These are phyloP conservation scores for Microtus montanus DNA, from an alignment of 2,113 vertebrate species.

Conservation along the genomic window DNA sequence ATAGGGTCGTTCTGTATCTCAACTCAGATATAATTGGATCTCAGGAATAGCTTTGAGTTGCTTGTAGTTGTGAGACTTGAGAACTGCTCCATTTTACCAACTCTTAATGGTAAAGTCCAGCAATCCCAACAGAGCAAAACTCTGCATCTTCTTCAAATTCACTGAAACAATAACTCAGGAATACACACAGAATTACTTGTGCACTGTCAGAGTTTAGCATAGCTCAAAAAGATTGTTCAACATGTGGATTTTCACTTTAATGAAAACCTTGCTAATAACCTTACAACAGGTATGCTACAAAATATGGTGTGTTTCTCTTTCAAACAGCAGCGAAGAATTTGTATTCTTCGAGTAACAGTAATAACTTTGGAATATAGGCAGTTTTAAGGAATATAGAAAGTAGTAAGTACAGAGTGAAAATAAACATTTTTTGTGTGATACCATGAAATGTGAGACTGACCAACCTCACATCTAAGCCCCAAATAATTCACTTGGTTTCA, in stretches of 20 bases:
- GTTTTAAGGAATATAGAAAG: slow-evolving; percentile 10
- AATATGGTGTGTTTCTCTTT: neutral
- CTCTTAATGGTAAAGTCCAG: slow-evolving; percentile 42
- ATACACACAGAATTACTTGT: neutral
- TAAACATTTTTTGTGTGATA: slow-evolving; percentile 23
- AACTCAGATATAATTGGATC: slow-evolving; percentile 36
- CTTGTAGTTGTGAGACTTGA: slow-evolving; percentile 42
- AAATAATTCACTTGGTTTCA: slow-evolving; percentile 52
- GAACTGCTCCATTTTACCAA: slow-evolving; percentile 61
- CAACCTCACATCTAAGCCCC: slow-evolving; percentile 34
- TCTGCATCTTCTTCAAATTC: slow-evolving; percentile 43
- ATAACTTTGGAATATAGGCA: slow-evolving; percentile 44
- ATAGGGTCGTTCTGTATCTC: slow-evolving; percentile 10
- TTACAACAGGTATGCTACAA: slow-evolving; percentile 29
- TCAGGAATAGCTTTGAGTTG: slow-evolving; percentile 26
- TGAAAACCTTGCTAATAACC: neutral
- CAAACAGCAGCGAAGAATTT: slow-evolving; percentile 5
- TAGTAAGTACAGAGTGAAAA: neutral
- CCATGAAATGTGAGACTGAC: neutral
- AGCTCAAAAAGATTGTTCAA: neutral
- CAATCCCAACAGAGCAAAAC: slow-evolving; percentile 51
- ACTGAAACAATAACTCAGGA: slow-evolving; percentile 42
- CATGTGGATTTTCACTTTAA: neutral
- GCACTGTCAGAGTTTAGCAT: slow-evolving; percentile 37
- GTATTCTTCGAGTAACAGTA: neutral